Percentiles rank a stretch among this genome's conserved stretches.
These are phyloP conservation scores for Euphonia xanthogaster DNA, from an alignment of 2,797 vertebrate genomes.

Conservation along the genomic window DNA sequence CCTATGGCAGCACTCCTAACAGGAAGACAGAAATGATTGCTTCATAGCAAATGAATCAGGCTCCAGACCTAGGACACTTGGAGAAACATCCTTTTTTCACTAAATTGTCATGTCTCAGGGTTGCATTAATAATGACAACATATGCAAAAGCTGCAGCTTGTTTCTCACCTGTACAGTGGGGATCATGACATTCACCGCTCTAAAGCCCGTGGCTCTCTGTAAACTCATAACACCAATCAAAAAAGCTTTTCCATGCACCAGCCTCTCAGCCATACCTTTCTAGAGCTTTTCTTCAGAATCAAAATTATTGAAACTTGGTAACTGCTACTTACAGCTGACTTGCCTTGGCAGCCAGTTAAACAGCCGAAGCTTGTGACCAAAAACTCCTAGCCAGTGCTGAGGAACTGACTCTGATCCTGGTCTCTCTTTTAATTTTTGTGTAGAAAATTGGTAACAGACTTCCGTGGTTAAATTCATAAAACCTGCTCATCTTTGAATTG, in stretches of 20 bases:
- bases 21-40: neutral
- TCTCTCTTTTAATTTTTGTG: neutral
- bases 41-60: neutral
- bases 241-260: neutral
- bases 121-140: neutral
- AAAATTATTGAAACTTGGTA: neutral
- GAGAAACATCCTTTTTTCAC: neutral
- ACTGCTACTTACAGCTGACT: neutral
- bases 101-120: neutral
- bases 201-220: neutral
- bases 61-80: neutral
- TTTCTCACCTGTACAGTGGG: neutral
- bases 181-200: neutral
- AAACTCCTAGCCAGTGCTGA: neutral
- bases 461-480: neutral
- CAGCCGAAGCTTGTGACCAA: neutral
- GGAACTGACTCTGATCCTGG: neutral
- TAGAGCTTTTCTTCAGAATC: neutral
- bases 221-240: neutral
- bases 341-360: neutral
- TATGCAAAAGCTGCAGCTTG: neutral
- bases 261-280: neutral
- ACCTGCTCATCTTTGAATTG: neutral
- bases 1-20: neutral
- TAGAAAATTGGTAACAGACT: neutral